Base-by-base conservation (phyloP, 2,797 vertebrate species). In the Enteromius anoplus region DNA sequence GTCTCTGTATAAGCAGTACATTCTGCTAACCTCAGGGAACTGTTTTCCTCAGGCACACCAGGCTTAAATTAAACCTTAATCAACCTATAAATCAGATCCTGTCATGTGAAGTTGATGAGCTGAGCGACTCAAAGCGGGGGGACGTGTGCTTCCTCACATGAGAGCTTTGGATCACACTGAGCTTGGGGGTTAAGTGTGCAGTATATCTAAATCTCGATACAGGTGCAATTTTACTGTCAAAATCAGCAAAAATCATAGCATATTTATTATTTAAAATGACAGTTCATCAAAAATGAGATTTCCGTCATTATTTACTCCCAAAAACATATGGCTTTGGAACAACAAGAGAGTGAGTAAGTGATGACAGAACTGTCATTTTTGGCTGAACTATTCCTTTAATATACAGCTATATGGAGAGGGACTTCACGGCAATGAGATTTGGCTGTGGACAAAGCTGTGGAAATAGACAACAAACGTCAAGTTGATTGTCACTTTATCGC, bases 11-110 rank as follows among this genome's bases (percentile, higher is more conserved):
- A 75, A 26, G 23, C n/a, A 64, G 81, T 51, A 32, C 62, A 75
- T 64, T 75, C 45, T 53, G 26, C 51, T 37, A 14, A 15, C 58
- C 58, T 40, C 60, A 14, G 70, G 80, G 42, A 81, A 64, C 55
- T 6, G 49, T 62, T 58, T 80, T 71, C 49, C 53, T 60, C 78
- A 15, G 65, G 47, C 80, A 51, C 70, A 75, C 29, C 45, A 65
- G 45, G 60, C 70, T 58, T 69, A 82, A 76, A 82, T 76, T 58
- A 82, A 82, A 82, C 17, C 32, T 77, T 83, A 83, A 83, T 83
- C 65, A 76, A 77, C 51, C 73, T 77, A 69, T 69, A 83, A 69
- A 77, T 83, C 81, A 75, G 72, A 66, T 75, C 72, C 34, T 76
- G 81, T 75, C 81, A 83, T 76, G 77, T 37, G 37, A 76, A 76